Evolutionary conservation across 37 sponge, comb jelly and placozoan genomes (phyloP).

Genomic region (Diacarnus erythraeanus): DNA sequence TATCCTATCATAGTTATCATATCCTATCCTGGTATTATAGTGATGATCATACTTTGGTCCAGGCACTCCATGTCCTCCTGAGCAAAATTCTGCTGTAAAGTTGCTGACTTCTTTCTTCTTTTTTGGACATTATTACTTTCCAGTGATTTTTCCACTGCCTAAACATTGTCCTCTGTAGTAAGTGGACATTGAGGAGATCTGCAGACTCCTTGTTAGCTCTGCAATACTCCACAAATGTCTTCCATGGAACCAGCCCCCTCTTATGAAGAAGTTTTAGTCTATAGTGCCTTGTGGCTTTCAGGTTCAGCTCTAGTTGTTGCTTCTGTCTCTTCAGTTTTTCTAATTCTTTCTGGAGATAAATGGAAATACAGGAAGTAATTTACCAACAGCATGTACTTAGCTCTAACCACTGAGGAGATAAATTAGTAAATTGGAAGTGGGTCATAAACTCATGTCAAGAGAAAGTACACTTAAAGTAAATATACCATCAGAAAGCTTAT

Average conservation of each 20-base stretch:
- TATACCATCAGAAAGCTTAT: no score
- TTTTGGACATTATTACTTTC: conserved; percentile 2
- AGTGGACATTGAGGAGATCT: neutral
- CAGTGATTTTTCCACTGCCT: neutral
- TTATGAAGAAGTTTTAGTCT: neutral
- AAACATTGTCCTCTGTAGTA: neutral
- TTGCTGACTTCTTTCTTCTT: conserved; percentile 23
- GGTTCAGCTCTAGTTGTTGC: neutral
- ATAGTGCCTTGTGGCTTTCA: conserved; percentile 39
- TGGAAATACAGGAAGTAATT: neutral
- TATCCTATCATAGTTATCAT: no score
- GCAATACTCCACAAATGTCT: conserved; percentile 17
- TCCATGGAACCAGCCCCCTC: conserved; percentile 52
- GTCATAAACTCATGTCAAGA: no score
- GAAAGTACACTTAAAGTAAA: no score
- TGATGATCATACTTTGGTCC: conserved; percentile 62
- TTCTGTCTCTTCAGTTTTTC: conserved; percentile 30
- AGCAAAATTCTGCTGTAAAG: neutral
- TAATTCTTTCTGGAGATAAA: conserved; percentile 29
- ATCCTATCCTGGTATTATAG: no score
- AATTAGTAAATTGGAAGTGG: neutral
- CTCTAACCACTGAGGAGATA: neutral
- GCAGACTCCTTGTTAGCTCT: conserved; percentile 12
- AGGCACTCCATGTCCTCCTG: conserved; percentile 11
- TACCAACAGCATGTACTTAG: neutral